Conservation (phyloP, 2,113 vertebrate genomes). For the Opisthocomus hoazin region DNA sequence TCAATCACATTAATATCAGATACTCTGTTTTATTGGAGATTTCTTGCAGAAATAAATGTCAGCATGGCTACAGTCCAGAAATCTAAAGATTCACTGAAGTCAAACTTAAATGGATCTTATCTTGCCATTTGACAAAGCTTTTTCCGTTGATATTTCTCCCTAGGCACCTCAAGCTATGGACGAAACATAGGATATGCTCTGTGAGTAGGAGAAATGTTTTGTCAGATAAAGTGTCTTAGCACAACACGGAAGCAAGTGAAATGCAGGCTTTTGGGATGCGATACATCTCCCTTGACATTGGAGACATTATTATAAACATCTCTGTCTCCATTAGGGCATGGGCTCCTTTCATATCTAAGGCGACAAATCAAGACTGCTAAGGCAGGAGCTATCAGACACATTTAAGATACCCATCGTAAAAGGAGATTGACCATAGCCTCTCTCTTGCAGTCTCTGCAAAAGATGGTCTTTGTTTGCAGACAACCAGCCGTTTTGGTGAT, state of each 20-base stretch:
- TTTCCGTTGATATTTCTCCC: background rate
- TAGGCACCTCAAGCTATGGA: background rate
- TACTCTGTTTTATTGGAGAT: background rate
- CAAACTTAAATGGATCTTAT: background rate
- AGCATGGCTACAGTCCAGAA: background rate
- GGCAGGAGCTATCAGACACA: background rate
- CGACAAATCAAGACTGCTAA: background rate
- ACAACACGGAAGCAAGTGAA: background rate
- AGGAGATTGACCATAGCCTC: background rate
- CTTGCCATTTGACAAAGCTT: background rate
- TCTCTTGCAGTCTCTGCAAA: background rate
- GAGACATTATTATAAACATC: background rate
- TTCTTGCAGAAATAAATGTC: slow-evolving; percentile 26
- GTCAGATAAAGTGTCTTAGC: background rate
- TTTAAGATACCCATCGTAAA: background rate
- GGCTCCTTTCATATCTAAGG: background rate
- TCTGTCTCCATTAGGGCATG: background rate
- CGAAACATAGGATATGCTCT: background rate
- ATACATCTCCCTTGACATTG: background rate
- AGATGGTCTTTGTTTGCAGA: background rate
- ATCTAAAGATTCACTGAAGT: background rate
- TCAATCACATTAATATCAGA: slow-evolving; percentile 20
- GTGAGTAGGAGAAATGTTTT: background rate
- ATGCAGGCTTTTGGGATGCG: background rate
- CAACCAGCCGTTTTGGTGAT: background rate